phyloP scores from a whole-genome alignment of 2,797 vertebrate species.

The Rhinichthys osculus region DNA sequence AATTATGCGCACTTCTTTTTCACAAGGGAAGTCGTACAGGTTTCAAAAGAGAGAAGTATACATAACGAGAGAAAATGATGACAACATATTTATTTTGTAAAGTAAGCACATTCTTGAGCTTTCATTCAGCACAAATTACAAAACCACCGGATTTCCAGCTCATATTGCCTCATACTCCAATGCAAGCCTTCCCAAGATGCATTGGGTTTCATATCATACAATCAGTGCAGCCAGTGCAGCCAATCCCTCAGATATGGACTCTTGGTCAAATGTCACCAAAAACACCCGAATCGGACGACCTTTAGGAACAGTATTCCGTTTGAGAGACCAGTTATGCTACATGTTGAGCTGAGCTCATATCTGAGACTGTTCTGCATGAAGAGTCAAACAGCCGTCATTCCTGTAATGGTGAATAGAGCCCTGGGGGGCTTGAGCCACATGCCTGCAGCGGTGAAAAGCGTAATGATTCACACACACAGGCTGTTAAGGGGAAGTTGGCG shows the following conservation, averaged over 20 bases:
- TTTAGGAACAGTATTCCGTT: neutral
- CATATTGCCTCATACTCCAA: constrained; percentile 1
- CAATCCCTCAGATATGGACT: constrained; percentile 42
- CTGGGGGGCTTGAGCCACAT: constrained; percentile 35
- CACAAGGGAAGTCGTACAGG: neutral
- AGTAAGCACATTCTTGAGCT: neutral
- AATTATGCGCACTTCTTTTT: neutral
- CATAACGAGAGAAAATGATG: neutral
- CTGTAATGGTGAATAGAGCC: constrained; percentile 19
- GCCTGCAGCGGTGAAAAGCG: constrained; percentile 34
- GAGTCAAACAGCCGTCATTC: constrained; percentile 30
- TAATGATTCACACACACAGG: constrained; percentile 52
- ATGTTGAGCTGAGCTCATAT: constrained; percentile 49
- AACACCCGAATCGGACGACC: constrained; percentile 18
- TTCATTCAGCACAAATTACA: constrained; percentile 9
- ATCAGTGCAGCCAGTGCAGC: constrained; percentile 41
- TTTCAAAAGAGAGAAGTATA: neutral
- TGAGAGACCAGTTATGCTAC: neutral
- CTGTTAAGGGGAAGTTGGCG: constrained; percentile 29
- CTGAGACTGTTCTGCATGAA: constrained; percentile 26
- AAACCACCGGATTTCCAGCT: neutral
- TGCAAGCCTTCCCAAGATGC: constrained; percentile 48
- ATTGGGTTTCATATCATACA: constrained; percentile 29
- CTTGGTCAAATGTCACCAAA: constrained; percentile 20
- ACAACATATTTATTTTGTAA: neutral